Conservation (phyloP, 2,797 vertebrate genomes). For the Anolis apletophallus region DNA sequence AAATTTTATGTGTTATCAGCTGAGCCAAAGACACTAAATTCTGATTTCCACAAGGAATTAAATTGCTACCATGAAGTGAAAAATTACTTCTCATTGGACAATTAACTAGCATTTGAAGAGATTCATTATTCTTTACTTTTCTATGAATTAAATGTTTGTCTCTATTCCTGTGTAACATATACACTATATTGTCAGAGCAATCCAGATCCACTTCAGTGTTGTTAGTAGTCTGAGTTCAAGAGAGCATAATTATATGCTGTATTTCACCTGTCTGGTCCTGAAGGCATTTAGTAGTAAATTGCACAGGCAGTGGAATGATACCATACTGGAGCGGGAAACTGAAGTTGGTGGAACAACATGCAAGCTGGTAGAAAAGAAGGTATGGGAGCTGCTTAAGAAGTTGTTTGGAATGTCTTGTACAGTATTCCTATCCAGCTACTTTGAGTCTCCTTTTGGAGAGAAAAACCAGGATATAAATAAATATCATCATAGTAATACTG, state of each 20-base stretch:
- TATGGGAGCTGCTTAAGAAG: neutral
- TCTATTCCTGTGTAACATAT: neutral
- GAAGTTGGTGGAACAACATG: neutral
- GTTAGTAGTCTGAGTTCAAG: neutral
- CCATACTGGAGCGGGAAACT: too few relatives aligned
- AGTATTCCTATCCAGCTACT: too few relatives aligned
- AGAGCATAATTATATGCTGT: neutral
- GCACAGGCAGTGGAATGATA: neutral
- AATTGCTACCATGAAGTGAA: conserved; percentile 9
- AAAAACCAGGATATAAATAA: too few relatives aligned
- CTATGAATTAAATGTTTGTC: neutral
- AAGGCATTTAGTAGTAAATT: neutral
- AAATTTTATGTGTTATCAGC: neutral
- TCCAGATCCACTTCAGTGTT: neutral
- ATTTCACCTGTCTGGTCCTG: neutral
- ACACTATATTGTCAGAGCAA: neutral
- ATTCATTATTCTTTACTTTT: conserved; percentile 1
- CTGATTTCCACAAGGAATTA: conserved; percentile 9
- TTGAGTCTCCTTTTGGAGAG: too few relatives aligned
- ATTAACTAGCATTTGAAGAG: conserved; percentile 11
- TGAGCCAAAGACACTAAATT: conserved; percentile 1
- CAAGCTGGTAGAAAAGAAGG: neutral
- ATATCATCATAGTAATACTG: too few relatives aligned
- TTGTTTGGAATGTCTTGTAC: neutral
- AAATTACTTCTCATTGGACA: neutral